Conservation (phyloP, 2,888 invertebrate genomes). For the Slavum lentiscoides region DNA sequence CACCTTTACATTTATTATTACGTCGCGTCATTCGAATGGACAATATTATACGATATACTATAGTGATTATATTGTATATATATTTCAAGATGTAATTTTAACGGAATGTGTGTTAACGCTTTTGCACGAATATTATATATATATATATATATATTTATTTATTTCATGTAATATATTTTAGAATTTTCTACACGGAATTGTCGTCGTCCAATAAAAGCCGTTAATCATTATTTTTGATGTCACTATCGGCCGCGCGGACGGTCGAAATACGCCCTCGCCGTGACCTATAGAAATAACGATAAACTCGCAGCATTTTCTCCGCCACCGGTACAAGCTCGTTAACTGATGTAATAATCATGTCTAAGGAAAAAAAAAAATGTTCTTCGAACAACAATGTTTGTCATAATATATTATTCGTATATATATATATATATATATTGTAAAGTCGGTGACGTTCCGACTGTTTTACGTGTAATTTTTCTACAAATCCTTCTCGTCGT, state of each 20-base stretch:
- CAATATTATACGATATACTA: no score
- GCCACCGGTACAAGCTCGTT: neutral
- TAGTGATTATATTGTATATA: neutral
- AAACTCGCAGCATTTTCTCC: neutral
- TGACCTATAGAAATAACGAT: neutral
- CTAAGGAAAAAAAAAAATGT: neutral
- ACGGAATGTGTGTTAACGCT: neutral
- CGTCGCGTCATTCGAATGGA: no score
- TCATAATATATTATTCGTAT: neutral
- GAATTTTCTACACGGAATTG: conserved; percentile 7
- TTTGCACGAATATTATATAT: no score
- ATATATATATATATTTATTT: no score
- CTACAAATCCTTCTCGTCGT: no score
- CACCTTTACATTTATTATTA: no score
- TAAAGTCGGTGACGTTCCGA: no score
- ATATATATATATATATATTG: no score
- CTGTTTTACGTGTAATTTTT: no score
- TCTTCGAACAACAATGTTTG: neutral
- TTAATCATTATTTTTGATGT: conserved; percentile 21
- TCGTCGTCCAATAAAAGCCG: conserved; percentile 17
- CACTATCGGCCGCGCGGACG: neutral
- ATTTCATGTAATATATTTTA: neutral
- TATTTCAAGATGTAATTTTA: neutral
- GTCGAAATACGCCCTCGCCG: neutral
- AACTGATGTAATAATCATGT: neutral